These are phyloP conservation scores for Galeopsomyia nigrocyanea DNA, from an alignment of 2,888 invertebrate species.

Conservation along the genomic window DNA sequence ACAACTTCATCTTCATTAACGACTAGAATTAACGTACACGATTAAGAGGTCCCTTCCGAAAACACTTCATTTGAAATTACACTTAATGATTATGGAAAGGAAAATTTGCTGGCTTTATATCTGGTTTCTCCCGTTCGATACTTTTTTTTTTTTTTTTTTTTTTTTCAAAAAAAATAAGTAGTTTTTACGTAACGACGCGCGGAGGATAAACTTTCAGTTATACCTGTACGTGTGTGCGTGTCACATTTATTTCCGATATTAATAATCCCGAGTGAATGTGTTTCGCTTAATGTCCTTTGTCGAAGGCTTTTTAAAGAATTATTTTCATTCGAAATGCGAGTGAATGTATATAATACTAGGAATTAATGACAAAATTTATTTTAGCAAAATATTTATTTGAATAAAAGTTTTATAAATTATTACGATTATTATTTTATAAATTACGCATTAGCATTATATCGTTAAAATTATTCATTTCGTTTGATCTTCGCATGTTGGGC, in stretches of 20 bases:
- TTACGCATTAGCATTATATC: no score
- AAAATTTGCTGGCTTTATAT: slow-evolving; percentile 24
- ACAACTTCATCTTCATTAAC: slow-evolving; percentile 15
- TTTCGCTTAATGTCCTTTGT: slow-evolving; percentile 9
- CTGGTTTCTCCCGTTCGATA: slow-evolving; percentile 14
- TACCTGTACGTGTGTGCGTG: neutral
- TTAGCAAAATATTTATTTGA: no score
- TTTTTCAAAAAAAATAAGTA: slow-evolving; percentile 9
- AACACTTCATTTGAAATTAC: neutral
- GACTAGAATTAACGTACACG: neutral
- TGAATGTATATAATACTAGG: no score
- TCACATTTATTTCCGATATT: slow-evolving; percentile 1
- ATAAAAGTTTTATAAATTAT: no score
- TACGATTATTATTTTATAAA: no score
- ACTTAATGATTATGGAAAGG: slow-evolving; percentile 3
- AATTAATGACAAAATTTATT: no score
- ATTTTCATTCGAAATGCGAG: no score
- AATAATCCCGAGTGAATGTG: neutral
- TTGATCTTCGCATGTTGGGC: neutral
- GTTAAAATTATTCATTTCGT: no score
- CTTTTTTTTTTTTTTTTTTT: slow-evolving; percentile 16
- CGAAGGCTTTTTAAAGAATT: neutral
- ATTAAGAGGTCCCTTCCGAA: neutral
- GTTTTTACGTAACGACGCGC: slow-evolving; percentile 22
- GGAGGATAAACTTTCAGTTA: slow-evolving; percentile 24